phyloP scores from a whole-genome alignment of 2,888 invertebrate genomes.

The Eucriotettix oculatus region DNA sequence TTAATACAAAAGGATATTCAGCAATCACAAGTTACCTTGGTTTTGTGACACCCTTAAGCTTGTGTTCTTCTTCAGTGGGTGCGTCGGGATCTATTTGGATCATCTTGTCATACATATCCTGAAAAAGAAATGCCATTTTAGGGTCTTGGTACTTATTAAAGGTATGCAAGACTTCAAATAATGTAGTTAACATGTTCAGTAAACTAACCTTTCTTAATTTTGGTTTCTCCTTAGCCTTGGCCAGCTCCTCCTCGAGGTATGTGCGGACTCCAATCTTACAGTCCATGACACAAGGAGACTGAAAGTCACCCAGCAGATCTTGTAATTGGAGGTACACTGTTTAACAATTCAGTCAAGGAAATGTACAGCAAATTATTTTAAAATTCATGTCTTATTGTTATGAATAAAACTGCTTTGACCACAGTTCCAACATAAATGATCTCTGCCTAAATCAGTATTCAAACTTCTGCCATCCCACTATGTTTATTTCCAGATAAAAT shows the following conservation, averaged over 20 bases:
- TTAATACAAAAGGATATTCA: neutral
- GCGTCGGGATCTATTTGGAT: constrained; percentile 80
- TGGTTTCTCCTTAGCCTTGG: constrained; percentile 88
- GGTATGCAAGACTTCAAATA: too few species aligned
- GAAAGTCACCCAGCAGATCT: constrained; percentile 80
- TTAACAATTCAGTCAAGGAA: constrained; percentile 17
- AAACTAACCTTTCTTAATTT: constrained; percentile 59
- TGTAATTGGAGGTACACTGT: constrained; percentile 73
- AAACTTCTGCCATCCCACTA: too few species aligned
- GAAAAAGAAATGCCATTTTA: constrained; percentile 18
- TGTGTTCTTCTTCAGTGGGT: constrained; percentile 78
- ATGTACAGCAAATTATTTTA: too few species aligned
- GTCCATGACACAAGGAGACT: constrained; percentile 91
- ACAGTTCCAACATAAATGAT: too few species aligned
- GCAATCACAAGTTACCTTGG: constrained; percentile 38
- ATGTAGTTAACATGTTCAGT: too few species aligned
- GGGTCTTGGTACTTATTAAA: too few species aligned
- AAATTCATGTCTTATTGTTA: too few species aligned
- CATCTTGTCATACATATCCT: constrained; percentile 98
- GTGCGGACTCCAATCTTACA: constrained; percentile 91
- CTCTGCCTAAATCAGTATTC: too few species aligned
- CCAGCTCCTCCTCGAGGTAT: constrained; percentile 85
- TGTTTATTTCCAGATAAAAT: too few species aligned
- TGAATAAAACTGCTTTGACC: too few species aligned
- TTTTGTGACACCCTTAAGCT: constrained; percentile 81